A percentile compares a stretch with the other conserved stretches of the same genome.
Conservation (phyloP, 2,797 vertebrate species). For the Columba guinea region DNA sequence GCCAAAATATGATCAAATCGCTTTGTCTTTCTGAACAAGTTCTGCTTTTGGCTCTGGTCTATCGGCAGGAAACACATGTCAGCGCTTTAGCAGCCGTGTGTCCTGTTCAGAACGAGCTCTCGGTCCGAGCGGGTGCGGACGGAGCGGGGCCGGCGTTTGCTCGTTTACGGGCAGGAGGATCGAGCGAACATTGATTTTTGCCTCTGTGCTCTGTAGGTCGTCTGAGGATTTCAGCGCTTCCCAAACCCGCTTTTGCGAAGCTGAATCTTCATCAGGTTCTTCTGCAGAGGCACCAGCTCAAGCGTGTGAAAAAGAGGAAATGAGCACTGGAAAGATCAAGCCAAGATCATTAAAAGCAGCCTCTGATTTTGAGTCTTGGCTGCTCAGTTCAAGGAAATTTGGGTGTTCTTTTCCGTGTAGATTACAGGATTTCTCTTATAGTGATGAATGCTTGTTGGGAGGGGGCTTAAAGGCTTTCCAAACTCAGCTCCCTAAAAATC, state of each 20-base stretch:
- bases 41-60: conserved; percentile 18
- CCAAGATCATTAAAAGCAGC: neutral
- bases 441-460: neutral
- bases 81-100: neutral
- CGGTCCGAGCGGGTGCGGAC: rapidly evolving
- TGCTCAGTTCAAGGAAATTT: neutral
- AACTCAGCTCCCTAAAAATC: neutral
- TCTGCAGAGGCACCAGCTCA: neutral
- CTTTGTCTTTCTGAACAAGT: neutral
- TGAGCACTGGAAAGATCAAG: neutral
- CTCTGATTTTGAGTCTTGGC: neutral
- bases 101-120: neutral
- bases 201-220: neutral
- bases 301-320: neutral
- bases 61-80: conserved; percentile 36
- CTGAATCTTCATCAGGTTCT: neutral
- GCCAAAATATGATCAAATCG: neutral
- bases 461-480: neutral
- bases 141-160: neutral
- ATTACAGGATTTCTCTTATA: neutral
- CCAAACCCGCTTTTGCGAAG: neutral
- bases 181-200: neutral
- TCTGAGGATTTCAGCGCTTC: neutral
- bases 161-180: neutral
- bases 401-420: neutral